Evolutionary conservation across 2,888 invertebrate genomes (phyloP), one percentile per base, ranked within the genome.

Genomic region (Tanypteryx hageni): DNA sequence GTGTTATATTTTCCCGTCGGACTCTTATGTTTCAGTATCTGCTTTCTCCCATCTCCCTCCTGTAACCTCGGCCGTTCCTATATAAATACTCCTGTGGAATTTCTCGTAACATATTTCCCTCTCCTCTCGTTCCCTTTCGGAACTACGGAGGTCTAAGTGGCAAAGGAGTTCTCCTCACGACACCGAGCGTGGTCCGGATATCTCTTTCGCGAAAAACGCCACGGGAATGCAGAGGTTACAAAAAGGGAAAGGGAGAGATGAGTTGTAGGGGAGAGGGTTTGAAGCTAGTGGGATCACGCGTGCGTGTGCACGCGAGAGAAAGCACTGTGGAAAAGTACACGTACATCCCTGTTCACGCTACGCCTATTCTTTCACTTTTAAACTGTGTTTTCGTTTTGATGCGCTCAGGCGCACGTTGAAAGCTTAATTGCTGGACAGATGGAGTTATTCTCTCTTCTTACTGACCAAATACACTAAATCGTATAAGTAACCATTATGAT

Each of bases 71-170:
- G 68, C 64, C 64, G 64, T 64, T 16, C 64, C 64, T 9, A 18
- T 68, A 10, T 22, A 68, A 10, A 27, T 27, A 76, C 22, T 76
- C 76, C 22, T 2, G 13, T 76, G 13, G 22, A 13, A 10, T 18
- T 76, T 22, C 76, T 76, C 76, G 76, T 76, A 27, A 76, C 76
- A 76, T 27, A 76, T 76, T 76, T 76, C 18, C 76, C 22, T 76
- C 22, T n/a, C 9, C n/a, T 16, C 64, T 64, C 64, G 64, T 16
- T 44, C 44, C 44, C 44, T 5, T 5, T 44, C 7, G n/a, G n/a
- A 14, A 64, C 64, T n/a, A 5, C 64, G 8, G 64, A 64, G 64
- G 64, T 64, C n/a, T 22, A 9, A n/a, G 76, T 27, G 27, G 76
- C 76, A 27, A 27, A 27, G 76, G 76, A 27, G 76, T 27, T 22